These are phyloP conservation scores for Ceratosolen fusciceps DNA, from an alignment of 1,140 invertebrate species.

Conservation along the genomic window DNA sequence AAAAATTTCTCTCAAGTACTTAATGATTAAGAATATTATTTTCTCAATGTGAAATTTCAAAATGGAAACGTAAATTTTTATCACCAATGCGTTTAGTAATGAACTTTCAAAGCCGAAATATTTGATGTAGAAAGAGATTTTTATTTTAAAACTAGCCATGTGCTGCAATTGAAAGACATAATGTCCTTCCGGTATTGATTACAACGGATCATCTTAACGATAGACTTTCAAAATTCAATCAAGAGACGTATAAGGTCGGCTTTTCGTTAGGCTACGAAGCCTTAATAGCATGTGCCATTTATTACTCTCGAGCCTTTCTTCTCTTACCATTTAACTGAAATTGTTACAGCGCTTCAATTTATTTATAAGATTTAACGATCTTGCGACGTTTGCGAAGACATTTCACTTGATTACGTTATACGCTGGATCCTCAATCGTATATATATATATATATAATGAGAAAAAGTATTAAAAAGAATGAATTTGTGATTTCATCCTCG, in stretches of 20 bases:
- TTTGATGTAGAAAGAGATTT: neutral
- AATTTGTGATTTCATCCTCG: too few species aligned
- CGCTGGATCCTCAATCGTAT: too few species aligned
- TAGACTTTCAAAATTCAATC: slow-evolving; percentile 7
- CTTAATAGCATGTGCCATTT: too few species aligned
- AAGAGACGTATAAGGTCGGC: neutral
- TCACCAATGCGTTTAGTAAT: too few species aligned
- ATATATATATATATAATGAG: too few species aligned
- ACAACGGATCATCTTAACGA: neutral
- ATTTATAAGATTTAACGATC: neutral
- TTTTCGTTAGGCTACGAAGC: neutral
- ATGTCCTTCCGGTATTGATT: slow-evolving; percentile 5
- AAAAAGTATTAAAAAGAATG: too few species aligned
- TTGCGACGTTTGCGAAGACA: neutral
- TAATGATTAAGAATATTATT: too few species aligned
- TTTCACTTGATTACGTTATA: too few species aligned
- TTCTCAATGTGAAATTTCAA: too few species aligned
- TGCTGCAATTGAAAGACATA: neutral
- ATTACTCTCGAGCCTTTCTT: neutral
- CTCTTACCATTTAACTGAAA: neutral
- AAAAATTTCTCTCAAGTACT: too few species aligned
- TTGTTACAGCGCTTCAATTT: neutral
- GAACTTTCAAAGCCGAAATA: slow-evolving; percentile 1
- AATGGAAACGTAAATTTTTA: too few species aligned
- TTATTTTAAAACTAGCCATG: slow-evolving; percentile 12